A percentile compares a stretch with the other conserved stretches of the same genome.
Conservation (phyloP, 2,888 invertebrate genomes). For the Andrena trimmerana region DNA sequence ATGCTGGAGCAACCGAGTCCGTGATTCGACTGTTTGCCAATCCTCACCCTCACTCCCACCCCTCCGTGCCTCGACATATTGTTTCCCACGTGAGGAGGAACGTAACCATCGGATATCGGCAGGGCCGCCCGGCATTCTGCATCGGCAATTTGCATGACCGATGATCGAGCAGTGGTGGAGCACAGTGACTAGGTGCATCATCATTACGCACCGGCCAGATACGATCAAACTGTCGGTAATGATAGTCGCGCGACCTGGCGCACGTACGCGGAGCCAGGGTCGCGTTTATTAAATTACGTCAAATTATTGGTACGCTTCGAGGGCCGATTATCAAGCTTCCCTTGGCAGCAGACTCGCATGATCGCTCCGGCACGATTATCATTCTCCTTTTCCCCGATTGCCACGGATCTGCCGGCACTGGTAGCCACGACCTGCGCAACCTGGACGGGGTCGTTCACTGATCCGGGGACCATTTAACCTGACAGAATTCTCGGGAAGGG, state of each 20-base stretch:
- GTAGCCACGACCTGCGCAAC: slow-evolving; percentile 23
- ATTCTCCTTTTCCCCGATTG: slow-evolving; percentile 59
- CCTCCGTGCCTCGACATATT: slow-evolving; percentile 6
- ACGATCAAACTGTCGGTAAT: slow-evolving; percentile 84
- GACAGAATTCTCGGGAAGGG: neutral
- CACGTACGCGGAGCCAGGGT: slow-evolving; percentile 67
- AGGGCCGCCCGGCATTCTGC: slow-evolving; percentile 44
- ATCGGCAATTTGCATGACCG: slow-evolving; percentile 79
- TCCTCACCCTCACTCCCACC: neutral
- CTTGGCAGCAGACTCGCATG: slow-evolving; percentile 33
- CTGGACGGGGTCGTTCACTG: neutral
- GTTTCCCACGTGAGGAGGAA: slow-evolving; percentile 49
- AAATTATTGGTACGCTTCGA: slow-evolving; percentile 80
- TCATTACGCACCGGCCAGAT: slow-evolving; percentile 81
- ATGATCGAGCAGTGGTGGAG: slow-evolving; percentile 75
- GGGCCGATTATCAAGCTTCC: slow-evolving; percentile 63
- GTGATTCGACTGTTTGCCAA: slow-evolving; percentile 10
- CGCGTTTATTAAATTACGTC: slow-evolving; percentile 84
- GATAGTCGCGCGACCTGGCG: slow-evolving; percentile 76
- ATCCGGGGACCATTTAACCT: neutral
- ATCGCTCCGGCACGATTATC: slow-evolving; percentile 57
- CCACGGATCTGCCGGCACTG: slow-evolving; percentile 28
- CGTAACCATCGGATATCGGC: slow-evolving; percentile 27
- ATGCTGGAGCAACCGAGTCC: neutral
- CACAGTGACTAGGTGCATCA: slow-evolving; percentile 78